Evolutionary conservation across 2,888 invertebrate species (phyloP).

Genomic region (Auanema sp.): DNA sequence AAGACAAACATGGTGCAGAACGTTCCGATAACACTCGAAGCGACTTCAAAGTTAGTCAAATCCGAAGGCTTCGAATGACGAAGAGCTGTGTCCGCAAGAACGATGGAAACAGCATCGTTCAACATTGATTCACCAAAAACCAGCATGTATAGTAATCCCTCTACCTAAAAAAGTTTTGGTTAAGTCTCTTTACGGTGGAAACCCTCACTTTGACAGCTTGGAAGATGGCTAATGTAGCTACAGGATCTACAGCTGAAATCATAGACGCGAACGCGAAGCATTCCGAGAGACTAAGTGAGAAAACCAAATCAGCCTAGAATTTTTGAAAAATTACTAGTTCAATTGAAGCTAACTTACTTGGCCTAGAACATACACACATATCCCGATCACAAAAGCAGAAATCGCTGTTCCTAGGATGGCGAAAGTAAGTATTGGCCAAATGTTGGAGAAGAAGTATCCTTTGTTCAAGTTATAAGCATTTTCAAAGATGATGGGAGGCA

Average conservation of each 20-base stretch:
- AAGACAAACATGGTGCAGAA: constrained; percentile 98
- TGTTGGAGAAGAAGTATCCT: constrained; percentile 78
- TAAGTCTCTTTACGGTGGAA: neutral
- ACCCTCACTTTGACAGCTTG: constrained; percentile 69
- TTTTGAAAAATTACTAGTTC: neutral
- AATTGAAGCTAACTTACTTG: constrained; percentile 70
- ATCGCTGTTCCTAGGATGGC: constrained; percentile 95
- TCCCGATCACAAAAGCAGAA: constrained; percentile 93
- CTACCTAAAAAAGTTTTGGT: constrained; percentile 81
- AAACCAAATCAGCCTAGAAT: constrained; percentile 74
- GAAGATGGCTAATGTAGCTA: constrained; percentile 97
- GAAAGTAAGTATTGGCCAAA: constrained; percentile 96
- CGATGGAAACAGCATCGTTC: constrained; percentile 98
- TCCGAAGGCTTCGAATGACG: constrained; percentile 31
- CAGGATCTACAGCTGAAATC: constrained; percentile 98
- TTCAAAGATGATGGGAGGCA: constrained; percentile 98
- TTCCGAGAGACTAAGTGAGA: constrained; percentile 88
- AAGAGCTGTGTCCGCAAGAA: constrained; percentile 77
- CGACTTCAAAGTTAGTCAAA: constrained; percentile 13
- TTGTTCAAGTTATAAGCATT: constrained; percentile 98
- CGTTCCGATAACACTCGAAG: constrained; percentile 72
- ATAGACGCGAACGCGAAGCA: constrained; percentile 97
- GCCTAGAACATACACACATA: constrained; percentile 90
- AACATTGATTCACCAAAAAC: constrained; percentile 94
- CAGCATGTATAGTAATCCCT: constrained; percentile 97